Conservation (phyloP, 2,797 vertebrate genomes). For the Sparidentex hasta region DNA sequence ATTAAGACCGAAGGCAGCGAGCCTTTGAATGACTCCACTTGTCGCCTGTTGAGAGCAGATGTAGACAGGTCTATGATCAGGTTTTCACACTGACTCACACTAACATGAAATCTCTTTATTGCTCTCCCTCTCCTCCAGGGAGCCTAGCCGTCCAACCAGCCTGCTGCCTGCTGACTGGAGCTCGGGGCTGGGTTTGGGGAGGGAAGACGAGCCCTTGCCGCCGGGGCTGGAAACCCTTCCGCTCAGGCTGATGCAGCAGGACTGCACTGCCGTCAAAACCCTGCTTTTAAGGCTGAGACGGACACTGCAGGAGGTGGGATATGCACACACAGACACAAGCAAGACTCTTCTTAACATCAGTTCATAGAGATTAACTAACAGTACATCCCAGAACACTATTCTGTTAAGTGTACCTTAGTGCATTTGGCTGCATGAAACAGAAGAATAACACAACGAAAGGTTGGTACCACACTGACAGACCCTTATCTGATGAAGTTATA, state of each 20-base stretch:
- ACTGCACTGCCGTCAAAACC: slow-evolving; percentile 96
- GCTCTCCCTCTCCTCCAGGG: slow-evolving; percentile 79
- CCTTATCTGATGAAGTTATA: slow-evolving; percentile 23
- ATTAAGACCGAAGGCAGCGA: slow-evolving; percentile 4
- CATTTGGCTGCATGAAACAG: slow-evolving; percentile 21
- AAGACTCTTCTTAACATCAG: slow-evolving; percentile 2
- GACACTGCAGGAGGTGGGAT: slow-evolving; percentile 95
- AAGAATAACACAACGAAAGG: not conserved
- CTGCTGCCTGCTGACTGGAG: slow-evolving; percentile 89
- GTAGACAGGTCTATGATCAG: slow-evolving; percentile 45
- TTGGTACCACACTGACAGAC: not conserved
- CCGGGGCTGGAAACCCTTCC: slow-evolving; percentile 91
- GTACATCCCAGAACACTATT: not conserved
- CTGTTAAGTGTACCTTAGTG: not conserved
- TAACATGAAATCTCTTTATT: slow-evolving; percentile 51
- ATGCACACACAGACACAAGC: slow-evolving; percentile 10
- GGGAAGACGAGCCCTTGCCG: slow-evolving; percentile 88
- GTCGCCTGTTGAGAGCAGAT: slow-evolving; percentile 41
- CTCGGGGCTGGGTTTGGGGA: slow-evolving; percentile 71
- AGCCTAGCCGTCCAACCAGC: slow-evolving; percentile 85
- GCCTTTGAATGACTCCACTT: slow-evolving; percentile 13
- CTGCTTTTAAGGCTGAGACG: slow-evolving; percentile 94
- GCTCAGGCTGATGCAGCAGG: slow-evolving; percentile 95
- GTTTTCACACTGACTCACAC: slow-evolving; percentile 43
- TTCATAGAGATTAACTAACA: slow-evolving; percentile 5